Base-by-base conservation (phyloP, 2,797 vertebrate genomes). In the Galagoides demidoff region DNA sequence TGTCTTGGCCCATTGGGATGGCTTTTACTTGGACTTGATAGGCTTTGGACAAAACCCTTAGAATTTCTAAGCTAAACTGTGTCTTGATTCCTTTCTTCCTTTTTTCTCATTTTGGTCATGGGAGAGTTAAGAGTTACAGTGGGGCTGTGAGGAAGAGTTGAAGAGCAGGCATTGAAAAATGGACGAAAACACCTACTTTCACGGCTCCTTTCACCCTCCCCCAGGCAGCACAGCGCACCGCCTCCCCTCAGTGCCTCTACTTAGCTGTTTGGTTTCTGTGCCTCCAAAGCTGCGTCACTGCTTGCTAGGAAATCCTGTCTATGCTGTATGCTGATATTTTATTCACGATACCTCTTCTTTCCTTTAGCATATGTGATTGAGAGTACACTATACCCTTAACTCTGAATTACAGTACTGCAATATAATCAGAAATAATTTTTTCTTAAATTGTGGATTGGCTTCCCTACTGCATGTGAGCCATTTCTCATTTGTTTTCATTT, bases 401-500 rank as follows among this genome's bases (percentile, higher is more conserved):
- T 94, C 70, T 57, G 70, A 92, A 74, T 94, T 78, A 29, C 22
- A 39, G 37, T 82, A 63, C 59, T 79, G 49, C n/a, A 64, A 2
- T 25, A 34, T 55, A 87, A 45, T 81, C 16, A 2, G 77, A 93
- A 96, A 74, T 17, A 61, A 12, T 52, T 74, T 57, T 90, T 88
- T 61, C 34, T 34, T 29, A 10, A 90, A 89, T 89, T 86, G 34
- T 77, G 39, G 25, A 22, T 74, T 92, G 57, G 19, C 78, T 92
- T 89, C 37, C 64, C 52, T 78, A 16, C 64, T 29, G 22, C 61
- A 66, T 22, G 6, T 29, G 77, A 68, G 71, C 70, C 43, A 85
- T 85, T 88, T 95, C 73, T 94, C 68, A 81, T 19, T 63, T 63
- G 81, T 5, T 68, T 97, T 94, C 49, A 57, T 74, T 81, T 64